Conservation (phyloP, 2,113 vertebrate species). For the Noturus placidus region DNA sequence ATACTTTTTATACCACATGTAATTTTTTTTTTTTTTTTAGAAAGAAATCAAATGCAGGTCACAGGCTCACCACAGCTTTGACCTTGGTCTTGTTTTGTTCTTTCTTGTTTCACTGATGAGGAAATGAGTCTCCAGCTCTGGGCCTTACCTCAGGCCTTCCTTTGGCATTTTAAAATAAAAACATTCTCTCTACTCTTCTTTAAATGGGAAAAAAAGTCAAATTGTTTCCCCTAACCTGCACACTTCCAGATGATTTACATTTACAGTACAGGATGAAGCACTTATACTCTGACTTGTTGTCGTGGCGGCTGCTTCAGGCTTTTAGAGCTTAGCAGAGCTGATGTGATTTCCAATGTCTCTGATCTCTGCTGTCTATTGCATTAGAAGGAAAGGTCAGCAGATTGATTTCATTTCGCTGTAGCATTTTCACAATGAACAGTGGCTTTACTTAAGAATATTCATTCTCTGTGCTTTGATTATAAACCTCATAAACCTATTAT, state of each 20-base stretch:
- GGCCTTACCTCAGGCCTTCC: neutral
- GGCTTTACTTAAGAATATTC: neutral
- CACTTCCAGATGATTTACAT: constrained; percentile 28
- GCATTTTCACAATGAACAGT: constrained; percentile 45
- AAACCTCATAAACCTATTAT: constrained; percentile 8
- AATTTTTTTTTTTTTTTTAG: neutral
- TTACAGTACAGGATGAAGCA: constrained; percentile 1
- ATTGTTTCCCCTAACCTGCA: constrained; percentile 11
- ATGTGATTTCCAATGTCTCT: constrained; percentile 52
- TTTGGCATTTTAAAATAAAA: constrained; percentile 12
- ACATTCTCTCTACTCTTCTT: neutral
- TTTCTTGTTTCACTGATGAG: constrained; percentile 22
- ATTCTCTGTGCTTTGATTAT: neutral
- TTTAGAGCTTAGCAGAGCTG: constrained; percentile 31
- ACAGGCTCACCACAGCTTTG: neutral
- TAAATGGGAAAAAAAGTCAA: neutral
- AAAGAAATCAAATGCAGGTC: neutral
- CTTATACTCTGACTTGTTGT: constrained; percentile 2
- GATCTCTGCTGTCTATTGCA: constrained; percentile 57
- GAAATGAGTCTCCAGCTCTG: neutral
- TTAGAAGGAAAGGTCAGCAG: constrained; percentile 60
- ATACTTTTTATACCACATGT: neutral
- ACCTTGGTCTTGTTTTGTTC: constrained; percentile 18
- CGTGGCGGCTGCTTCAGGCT: constrained; percentile 25
- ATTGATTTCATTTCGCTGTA: constrained; percentile 55